Conservation (phyloP, 2,113 vertebrate species). For the Crotalus horridus region DNA sequence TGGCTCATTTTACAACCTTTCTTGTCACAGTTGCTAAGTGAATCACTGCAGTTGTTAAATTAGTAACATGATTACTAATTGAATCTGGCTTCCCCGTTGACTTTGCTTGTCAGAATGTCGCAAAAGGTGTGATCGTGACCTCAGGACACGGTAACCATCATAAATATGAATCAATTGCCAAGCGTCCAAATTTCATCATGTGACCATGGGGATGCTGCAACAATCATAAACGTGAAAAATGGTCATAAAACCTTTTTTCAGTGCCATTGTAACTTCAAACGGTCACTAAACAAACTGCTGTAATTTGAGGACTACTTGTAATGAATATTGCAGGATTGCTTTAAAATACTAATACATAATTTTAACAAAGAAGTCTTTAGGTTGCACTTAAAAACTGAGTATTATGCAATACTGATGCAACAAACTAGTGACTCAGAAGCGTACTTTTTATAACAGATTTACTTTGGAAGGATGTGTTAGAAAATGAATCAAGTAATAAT, state of each 20-base stretch:
- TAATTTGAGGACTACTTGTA: neutral
- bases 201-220: neutral
- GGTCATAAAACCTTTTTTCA: neutral
- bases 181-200: neutral
- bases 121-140: neutral
- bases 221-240: neutral
- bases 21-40: neutral
- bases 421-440: neutral
- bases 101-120: neutral
- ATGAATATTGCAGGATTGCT: fast-evolving
- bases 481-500: slow-evolving; percentile 10
- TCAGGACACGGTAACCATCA: neutral
- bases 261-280: neutral
- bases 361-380: neutral
- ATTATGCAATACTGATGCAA: neutral
- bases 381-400: neutral
- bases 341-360: neutral
- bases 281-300: neutral
- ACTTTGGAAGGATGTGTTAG: neutral
- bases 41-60: too few species aligned
- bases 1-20: neutral
- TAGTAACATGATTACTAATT: neutral
- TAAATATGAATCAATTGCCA: neutral
- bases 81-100: neutral
- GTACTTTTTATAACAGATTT: neutral